These are phyloP conservation scores for Bugula neritina DNA, from an alignment of 2,888 invertebrate genomes.

Conservation along the genomic window DNA sequence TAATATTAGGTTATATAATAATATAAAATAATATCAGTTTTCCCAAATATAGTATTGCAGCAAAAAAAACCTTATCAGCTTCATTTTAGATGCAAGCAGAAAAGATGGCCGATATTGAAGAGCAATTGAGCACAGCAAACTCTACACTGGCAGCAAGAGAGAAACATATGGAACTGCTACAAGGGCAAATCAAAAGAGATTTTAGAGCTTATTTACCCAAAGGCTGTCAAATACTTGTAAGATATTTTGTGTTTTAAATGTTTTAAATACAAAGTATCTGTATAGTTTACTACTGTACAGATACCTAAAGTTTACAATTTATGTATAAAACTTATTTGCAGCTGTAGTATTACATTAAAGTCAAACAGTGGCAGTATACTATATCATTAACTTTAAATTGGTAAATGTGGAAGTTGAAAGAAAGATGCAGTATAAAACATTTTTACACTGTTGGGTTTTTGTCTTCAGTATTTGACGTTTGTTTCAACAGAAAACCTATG, in stretches of 20 bases:
- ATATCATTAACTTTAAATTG: too few species aligned
- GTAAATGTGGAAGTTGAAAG: too few species aligned
- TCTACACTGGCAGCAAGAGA: not conserved
- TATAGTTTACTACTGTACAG: too few species aligned
- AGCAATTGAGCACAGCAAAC: not conserved
- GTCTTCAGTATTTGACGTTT: too few species aligned
- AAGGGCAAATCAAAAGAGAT: not conserved
- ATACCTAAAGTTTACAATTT: too few species aligned
- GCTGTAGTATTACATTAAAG: not conserved
- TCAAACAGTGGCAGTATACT: not conserved
- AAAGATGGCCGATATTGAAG: not conserved
- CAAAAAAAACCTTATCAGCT: too few species aligned
- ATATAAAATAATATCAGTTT: too few species aligned
- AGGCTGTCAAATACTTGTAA: not conserved
- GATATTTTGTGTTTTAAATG: not conserved
- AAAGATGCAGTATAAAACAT: too few species aligned
- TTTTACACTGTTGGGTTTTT: too few species aligned
- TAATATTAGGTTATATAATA: too few species aligned
- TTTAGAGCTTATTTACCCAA: not conserved
- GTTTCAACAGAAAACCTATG: conserved; percentile 13
- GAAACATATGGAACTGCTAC: not conserved
- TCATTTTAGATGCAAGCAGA: not conserved
- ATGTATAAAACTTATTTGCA: not conserved
- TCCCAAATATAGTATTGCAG: too few species aligned
- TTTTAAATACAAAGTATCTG: too few species aligned